Conservation (phyloP, 2,797 vertebrate species). For the Cossypha caffra region DNA sequence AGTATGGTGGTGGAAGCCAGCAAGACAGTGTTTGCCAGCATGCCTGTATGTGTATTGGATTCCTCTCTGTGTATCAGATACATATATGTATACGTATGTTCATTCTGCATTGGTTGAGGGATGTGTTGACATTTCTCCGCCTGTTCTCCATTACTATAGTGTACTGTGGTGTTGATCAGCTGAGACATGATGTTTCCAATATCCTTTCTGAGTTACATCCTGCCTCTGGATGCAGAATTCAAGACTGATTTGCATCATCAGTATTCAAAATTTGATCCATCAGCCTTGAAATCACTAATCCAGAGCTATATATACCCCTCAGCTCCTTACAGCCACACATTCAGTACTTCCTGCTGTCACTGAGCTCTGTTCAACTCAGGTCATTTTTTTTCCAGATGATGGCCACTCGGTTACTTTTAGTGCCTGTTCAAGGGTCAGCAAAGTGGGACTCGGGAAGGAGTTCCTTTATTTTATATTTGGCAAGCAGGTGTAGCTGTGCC, state of each 20-base stretch:
- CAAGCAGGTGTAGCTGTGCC: background rate
- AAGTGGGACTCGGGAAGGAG: background rate
- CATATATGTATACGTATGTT: rapidly evolving
- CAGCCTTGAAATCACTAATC: background rate
- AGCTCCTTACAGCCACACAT: background rate
- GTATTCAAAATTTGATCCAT: background rate
- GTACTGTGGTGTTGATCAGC: rapidly evolving
- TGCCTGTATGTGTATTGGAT: rapidly evolving
- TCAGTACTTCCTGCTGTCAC: background rate
- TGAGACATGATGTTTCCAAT: background rate
- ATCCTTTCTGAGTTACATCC: background rate
- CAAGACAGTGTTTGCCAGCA: background rate
- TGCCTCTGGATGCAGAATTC: background rate
- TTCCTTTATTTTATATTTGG: rapidly evolving
- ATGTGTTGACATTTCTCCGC: rapidly evolving
- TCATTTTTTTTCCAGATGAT: background rate
- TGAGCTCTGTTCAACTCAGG: background rate
- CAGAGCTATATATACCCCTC: background rate
- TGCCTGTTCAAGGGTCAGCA: background rate
- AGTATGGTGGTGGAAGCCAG: background rate
- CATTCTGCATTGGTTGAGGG: rapidly evolving
- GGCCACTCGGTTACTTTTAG: rapidly evolving
- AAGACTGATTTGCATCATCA: background rate
- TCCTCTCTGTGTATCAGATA: rapidly evolving
- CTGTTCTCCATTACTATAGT: rapidly evolving